A percentile compares a stretch with the other conserved stretches of the same genome.
Conservation (phyloP, 2,888 invertebrate genomes). For the Ectemnius cavifrons region DNA sequence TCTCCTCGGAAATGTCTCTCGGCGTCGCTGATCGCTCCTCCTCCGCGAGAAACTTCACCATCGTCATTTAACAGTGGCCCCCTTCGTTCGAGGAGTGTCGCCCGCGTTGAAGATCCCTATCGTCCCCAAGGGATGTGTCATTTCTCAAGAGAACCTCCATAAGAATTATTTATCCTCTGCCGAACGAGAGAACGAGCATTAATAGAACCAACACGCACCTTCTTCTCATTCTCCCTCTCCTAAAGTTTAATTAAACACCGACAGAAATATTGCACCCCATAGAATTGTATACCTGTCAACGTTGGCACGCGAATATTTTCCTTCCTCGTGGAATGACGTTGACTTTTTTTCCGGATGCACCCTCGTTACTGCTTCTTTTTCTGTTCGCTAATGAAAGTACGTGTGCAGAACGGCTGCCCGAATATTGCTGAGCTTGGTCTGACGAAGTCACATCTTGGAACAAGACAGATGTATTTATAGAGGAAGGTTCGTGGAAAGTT, state of each 20-base stretch:
- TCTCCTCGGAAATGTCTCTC: constrained; percentile 41
- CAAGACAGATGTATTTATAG: neutral
- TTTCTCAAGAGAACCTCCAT: neutral
- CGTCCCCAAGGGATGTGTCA: neutral
- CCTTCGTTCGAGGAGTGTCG: neutral
- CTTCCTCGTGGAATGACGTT: neutral
- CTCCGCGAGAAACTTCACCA: constrained; percentile 25
- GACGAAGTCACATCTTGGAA: neutral
- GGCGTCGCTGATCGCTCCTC: constrained; percentile 42
- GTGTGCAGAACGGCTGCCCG: neutral
- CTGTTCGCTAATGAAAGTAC: neutral
- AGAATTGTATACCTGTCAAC: neutral
- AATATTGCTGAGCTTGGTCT: neutral
- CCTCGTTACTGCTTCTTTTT: neutral
- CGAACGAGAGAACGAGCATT: neutral
- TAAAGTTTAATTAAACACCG: neutral
- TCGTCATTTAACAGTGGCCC: constrained; percentile 35
- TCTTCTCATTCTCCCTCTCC: too few species aligned
- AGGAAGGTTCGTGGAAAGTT: constrained; percentile 30
- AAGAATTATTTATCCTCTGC: neutral
- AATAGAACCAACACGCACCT: neutral
- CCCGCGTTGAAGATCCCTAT: neutral
- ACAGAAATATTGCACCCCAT: constrained; percentile 4
- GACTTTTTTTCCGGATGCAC: neutral
- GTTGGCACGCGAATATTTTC: neutral